Base-by-base conservation (phyloP, 2,797 vertebrate species). In the Myiotriccus ornatus region DNA sequence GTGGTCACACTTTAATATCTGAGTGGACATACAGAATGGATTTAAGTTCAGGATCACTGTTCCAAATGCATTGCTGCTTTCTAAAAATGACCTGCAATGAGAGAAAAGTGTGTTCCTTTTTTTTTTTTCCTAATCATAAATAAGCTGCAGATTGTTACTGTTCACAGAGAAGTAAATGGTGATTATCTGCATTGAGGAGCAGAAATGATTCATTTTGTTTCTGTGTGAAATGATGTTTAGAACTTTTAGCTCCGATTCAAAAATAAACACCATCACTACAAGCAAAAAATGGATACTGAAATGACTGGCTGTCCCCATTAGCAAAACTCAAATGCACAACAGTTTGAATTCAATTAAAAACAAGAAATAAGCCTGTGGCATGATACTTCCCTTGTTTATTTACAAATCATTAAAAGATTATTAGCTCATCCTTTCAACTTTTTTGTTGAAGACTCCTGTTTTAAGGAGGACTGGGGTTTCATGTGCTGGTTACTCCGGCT, bases 141-240 rank as follows among this genome's bases (percentile, higher is more conserved):
- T 69, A 71, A 78, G 43, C 62, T 93, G 65, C 67, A 87, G 49
- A 30, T 89, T 80, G 68, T 56, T 85, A 17, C 49, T 81, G n/a
- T 75, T 93, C 67, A 49, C 21, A 35, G 67, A 80, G 49, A 39
- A 87, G 69, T 85, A 87, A 87, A 49, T 68, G 52, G 52, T 87
- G 39, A 28, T 57, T 84, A 17, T 85, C 41, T 83, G 43, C 0
- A 0, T 10, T 57, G 82, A 85, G 84, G 30, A 84, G 62, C 57
- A 90, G 89, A 78, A 94, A 84, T 84, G 8, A 91, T 69, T 94
- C 7, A 8, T 80, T 85, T 89, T 75, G 46, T 69, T 94, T 68
- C 63, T 68, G 43, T 62, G 53, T 57, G 57, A 81, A 91, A 43
- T 49, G 47, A 32, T 50, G 30, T n/a, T 80, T 60, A 47, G 56